Evolutionary conservation across 2,888 invertebrate species (phyloP).

Genomic region (Drosophila antonietae): DNA sequence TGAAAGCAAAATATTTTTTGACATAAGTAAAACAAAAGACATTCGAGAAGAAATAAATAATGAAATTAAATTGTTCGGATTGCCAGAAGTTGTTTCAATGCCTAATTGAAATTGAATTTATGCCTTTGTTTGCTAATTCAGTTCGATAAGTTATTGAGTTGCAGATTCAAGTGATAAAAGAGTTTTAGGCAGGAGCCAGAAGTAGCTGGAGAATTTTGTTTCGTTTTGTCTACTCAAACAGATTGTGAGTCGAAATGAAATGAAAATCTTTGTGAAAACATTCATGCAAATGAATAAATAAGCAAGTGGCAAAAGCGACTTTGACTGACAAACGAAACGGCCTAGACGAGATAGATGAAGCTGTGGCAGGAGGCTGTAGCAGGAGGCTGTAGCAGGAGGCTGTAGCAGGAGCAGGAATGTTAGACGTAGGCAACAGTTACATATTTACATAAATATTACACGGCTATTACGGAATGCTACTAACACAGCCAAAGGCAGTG

Average conservation of each 20-base stretch:
- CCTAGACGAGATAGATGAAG: not conserved
- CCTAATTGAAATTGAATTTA: slow-evolving; percentile 3
- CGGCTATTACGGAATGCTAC: slow-evolving; percentile 60
- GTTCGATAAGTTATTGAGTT: not conserved
- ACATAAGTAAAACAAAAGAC: not conserved
- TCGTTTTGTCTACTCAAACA: not conserved
- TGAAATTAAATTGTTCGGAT: not conserved
- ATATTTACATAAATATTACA: slow-evolving; percentile 76
- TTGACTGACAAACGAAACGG: slow-evolving; percentile 54
- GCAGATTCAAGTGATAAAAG: not conserved
- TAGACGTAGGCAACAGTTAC: slow-evolving; percentile 53
- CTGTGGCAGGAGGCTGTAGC: not conserved
- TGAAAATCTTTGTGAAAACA: slow-evolving; percentile 73
- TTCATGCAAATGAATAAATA: slow-evolving; percentile 77
- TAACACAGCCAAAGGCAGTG: slow-evolving; percentile 23
- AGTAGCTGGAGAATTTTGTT: not conserved
- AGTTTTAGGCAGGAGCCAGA: not conserved
- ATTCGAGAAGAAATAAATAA: not conserved
- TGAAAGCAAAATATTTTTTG: not conserved
- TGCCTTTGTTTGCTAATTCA: not conserved
- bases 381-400: not conserved
- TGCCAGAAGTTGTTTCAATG: not conserved
- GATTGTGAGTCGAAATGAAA: slow-evolving; percentile 54
- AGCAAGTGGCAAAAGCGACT: slow-evolving; percentile 55
- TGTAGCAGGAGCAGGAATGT: not conserved